Evolutionary conservation across 2,113 vertebrate species (phyloP).

Genomic region (Geococcyx californianus): DNA sequence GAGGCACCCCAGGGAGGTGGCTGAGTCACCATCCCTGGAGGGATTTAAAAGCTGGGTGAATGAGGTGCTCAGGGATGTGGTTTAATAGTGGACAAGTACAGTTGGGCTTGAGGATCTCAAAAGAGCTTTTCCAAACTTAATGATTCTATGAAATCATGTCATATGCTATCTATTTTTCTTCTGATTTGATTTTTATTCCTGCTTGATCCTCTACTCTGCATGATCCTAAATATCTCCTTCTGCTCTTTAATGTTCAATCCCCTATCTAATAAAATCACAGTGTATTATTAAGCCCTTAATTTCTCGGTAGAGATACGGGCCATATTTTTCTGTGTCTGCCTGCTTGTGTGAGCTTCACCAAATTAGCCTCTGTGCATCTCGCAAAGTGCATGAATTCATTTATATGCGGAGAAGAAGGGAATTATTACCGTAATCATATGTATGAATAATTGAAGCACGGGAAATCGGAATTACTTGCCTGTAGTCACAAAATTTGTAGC

Average conservation of each 20-base stretch:
- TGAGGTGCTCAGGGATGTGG: no score
- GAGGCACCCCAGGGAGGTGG: no score
- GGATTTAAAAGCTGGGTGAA: no score
- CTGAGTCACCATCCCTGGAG: no score
- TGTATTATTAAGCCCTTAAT: slow-evolving; percentile 43
- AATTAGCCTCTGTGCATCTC: slow-evolving; percentile 8
- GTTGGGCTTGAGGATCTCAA: no score
- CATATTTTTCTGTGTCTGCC: slow-evolving; percentile 1
- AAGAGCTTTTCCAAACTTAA: no score
- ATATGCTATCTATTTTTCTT: background rate
- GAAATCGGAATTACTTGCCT: slow-evolving; percentile 42
- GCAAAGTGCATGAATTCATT: slow-evolving; percentile 18
- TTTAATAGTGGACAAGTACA: no score
- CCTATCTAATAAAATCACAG: slow-evolving; percentile 21
- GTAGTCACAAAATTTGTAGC: slow-evolving; percentile 32
- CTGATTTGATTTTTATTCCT: background rate
- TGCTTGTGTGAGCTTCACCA: background rate
- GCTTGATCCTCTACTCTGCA: background rate
- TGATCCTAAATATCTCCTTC: background rate
- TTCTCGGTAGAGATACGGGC: background rate
- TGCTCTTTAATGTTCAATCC: background rate
- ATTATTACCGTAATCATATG: slow-evolving; percentile 23
- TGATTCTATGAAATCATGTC: background rate
- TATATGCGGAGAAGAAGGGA: slow-evolving; percentile 24
- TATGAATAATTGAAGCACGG: slow-evolving; percentile 54